phyloP scores from a whole-genome alignment of 2,797 vertebrate genomes.

The Catamblyrhynchus diadema region DNA sequence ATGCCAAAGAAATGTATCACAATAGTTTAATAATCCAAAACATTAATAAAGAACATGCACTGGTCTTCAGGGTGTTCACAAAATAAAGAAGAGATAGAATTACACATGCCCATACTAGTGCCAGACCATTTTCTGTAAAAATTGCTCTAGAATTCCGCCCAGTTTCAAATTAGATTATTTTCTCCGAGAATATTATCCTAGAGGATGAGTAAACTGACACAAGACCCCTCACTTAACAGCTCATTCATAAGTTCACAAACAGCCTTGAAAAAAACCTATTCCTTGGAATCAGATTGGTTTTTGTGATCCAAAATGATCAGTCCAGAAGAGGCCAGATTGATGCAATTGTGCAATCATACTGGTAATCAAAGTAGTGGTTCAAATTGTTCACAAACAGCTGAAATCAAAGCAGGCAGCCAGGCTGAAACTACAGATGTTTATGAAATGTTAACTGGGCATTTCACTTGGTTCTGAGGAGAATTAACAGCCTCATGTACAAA shows the following conservation, averaged over 20 bases:
- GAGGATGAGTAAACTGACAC: neutral
- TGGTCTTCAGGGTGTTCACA: neutral
- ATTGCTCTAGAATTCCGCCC: neutral
- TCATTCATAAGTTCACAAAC: neutral
- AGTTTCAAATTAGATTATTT: neutral
- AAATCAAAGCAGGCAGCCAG: neutral
- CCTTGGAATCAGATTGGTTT: neutral
- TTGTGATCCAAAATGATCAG: neutral
- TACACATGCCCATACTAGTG: neutral
- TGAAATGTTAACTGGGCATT: constrained; percentile 28
- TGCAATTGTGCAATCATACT: neutral
- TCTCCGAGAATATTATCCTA: neutral
- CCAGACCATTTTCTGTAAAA: neutral
- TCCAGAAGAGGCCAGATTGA: neutral
- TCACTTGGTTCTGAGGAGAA: neutral
- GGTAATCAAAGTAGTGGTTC: neutral
- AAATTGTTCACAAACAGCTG: neutral
- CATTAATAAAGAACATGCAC: neutral
- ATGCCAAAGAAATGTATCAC: neutral
- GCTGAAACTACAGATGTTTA: neutral
- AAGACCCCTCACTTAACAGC: neutral
- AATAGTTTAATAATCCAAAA: neutral
- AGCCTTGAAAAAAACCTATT: neutral
- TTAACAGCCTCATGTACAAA: neutral
- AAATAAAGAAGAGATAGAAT: neutral